Base-by-base conservation (phyloP, 2,113 vertebrate species). In the Plecotus auritus region DNA sequence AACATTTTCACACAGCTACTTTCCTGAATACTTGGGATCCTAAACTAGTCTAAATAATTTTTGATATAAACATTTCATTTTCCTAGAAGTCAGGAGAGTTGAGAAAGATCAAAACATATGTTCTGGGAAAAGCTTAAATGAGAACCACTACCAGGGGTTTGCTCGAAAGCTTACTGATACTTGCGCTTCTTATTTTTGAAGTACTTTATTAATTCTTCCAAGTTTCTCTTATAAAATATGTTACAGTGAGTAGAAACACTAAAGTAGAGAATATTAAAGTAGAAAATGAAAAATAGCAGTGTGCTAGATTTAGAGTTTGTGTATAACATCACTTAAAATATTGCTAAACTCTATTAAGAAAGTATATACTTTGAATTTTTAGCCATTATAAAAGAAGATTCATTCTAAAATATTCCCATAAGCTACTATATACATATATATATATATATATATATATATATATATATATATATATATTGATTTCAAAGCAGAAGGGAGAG, bases 31-130 rank as follows among this genome's bases (percentile, higher is more conserved):
- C 12, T 16, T 69, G 28, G 45, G 23, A 70, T 90, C 45, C 45
- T 90, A 67, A 87, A 28, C 78, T 28, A 72, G 35, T 69, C 42
- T 84, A 26, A 67, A 35, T 93, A 64, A 47, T 85, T 80, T 80
- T 54, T 45, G 51, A 78, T 32, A 74, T 87, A 93, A 93, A 76
- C 26, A 90, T n/a, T 90, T 66, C 32, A 88, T 92, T 80, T 47
- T 61, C 59, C 18, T 45, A 88, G 23, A 92, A 96, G 37, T 70
- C 28, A 70, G 4, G 42, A 76, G 14, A 59, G 23, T 64, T 90
- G 20, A 87, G 51, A 96, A 94, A 94, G 37, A 16, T 92, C 72
- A 96, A 91, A 91, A 66, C 51, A 35, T 59, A 90, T 85, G 66
- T 56, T 96, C 32, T 9, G 2, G 13, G 28, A 70, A 92, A 84